Base-by-base conservation (phyloP, 1,140 invertebrate genomes). In the Hormaphis cornu region DNA sequence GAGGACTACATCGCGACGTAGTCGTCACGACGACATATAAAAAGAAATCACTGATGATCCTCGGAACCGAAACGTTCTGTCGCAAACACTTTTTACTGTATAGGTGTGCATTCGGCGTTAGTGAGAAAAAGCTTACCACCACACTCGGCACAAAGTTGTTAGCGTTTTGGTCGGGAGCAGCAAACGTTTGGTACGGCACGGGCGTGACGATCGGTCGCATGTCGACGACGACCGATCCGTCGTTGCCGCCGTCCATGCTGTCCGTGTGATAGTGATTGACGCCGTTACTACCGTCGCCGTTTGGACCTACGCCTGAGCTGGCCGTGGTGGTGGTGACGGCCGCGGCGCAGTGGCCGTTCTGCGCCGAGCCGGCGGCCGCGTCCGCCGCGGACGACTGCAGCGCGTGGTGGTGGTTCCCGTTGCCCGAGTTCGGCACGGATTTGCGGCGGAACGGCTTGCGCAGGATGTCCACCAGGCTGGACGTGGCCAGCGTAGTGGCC, bases 371-470 rank as follows among this genome's bases (percentile, higher is more conserved):
- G n/a, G n/a, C n/a, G n/a, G n/a, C n/a, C 37, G 18, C 56, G 33
- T 50, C 44, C 14, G 40, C n/a, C 2, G 24, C 10, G 8, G 37
- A 35, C 7, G 46, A n/a, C 14, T 26, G 18, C 53, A 70, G 48
- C 40, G 33, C 54, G 10, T 28, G 54, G n/a, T n/a, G n/a, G n/a
- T n/a, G 18, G 40, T 63, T 63, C 22, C 61, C 61, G 20, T 48
- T 48, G 6, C 44, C 44, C 6, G 84, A 85, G 50, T 83, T 83
- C 0, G 85, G 84, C 14, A 81, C 84, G 8, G 84, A 85, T 77
- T 85, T 86, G 75, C 85, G 81, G 69, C 83, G 79, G 76, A 87
- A 86, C 16, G 85, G 85, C 74, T 84, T 82, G 69, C 81, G 78
- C 50, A 86, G 79, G 59, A 85, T 77, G 76, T 81, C 81, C 72